Base-by-base conservation (phyloP, 1,140 invertebrate genomes). In the Conopomorpha cramerella region DNA sequence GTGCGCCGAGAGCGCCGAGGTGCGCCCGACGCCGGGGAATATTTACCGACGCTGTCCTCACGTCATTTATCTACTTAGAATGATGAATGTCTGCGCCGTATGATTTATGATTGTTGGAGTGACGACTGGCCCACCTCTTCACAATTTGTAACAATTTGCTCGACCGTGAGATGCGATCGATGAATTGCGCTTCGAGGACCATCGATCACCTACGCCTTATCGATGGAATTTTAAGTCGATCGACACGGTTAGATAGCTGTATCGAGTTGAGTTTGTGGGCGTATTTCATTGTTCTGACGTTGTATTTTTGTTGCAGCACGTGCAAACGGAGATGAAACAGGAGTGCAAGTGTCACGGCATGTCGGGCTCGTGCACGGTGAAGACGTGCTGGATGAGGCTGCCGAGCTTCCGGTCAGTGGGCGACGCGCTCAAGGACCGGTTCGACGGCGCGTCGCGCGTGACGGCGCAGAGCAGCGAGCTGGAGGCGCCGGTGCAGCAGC, bases 341-440 rank as follows among this genome's bases (percentile, higher is more conserved):
- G 92, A 96, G 66, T 95, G 93, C 77, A 95, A 95, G 66, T 95
- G 93, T 58, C 93, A 95, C 76, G 93, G 93, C 11, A 93, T 94
- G 91, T 93, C 90, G 12, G 92, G 92, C 12, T 92, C 90, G 6
- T 95, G 93, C 62, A 93, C 92, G 0, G 88, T 93, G 17, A 91
- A 91, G 72, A 95, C 92, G 7, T 95, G 92, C 62, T 95, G 92
- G 92, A 93, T 93, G 91, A 81, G 89, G 51, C 78, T 95, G 45
- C 90, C 91, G 25, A 86, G 83, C 46, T 93, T 95, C 64, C 83
- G 92, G 30, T 85, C 88, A n/a, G 89, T 96, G 43, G 91, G 92
- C 16, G 90, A 95, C 66, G 84, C 89, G 37, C 74, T 96, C 1
- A 95, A 95, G 63, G 93, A 96, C 55, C 84, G 92, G 29, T 97